Evolutionary conservation across 2,797 vertebrate species (phyloP), one percentile per base, ranked within the genome.

Genomic region (Balearica regulorum): DNA sequence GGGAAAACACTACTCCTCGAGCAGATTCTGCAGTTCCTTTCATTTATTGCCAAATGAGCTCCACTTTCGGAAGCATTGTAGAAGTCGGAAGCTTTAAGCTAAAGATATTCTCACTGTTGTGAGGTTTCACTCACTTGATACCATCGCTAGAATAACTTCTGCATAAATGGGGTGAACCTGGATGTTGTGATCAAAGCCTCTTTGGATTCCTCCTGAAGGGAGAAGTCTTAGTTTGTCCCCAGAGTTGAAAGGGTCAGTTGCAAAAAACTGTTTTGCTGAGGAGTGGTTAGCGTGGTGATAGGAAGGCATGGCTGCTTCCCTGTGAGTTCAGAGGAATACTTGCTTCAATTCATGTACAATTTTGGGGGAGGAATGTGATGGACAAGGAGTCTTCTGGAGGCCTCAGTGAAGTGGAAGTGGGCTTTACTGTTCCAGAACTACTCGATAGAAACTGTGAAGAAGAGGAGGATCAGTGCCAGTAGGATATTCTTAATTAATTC

Each of bases 11-110:
- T 1, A 0, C 62, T 93, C 66, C 26, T 69, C 2, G 1, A 72
- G 39, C 18, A 60, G 73, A 66, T 68, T 64, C 61, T 53, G 43
- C 19, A 19, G n/a, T 89, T 89, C 48, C 53, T 96, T 87, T 95
- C 15, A 61, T 85, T 83, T 55, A 6, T 28, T 94, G 91, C 82
- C 79, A 86, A 48, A 62, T 39, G 22, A 86, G 31, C 49, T 83
- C 72, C 26, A 26, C 54, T 64, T 46, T 90, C 4, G 2, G 65
- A 78, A 57, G 83, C 43, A 14, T 4, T 64, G 37, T 69, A 83
- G 71, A 64, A 94, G 71, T 80, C 55, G 15, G 62, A 79, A 84
- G 26, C 51, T 85, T 61, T 84, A 62, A 62, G 29, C 46, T 89
- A 9, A n/a, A 78, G 66, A 26, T 64, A 4, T 5, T 84, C 71